phyloP scores from a whole-genome alignment of 92 coral and sea anemone species.

The Porites rus region DNA sequence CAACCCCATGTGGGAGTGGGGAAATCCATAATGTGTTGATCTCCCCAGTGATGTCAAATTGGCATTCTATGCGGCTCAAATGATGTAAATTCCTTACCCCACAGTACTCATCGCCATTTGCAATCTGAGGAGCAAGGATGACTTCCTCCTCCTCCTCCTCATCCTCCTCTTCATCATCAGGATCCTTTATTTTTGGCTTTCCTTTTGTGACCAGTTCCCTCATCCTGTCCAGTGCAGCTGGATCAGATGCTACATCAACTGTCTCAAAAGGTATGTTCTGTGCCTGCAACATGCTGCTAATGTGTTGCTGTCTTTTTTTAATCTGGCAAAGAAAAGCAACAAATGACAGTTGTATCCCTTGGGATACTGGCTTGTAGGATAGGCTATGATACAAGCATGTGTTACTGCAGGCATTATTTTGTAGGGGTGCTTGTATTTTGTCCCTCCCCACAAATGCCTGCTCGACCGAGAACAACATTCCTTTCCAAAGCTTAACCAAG shows the following conservation, averaged over 20 bases:
- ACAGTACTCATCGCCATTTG: conserved; percentile 86
- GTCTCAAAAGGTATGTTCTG: conserved; percentile 55
- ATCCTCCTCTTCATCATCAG: neutral
- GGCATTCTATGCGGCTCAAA: neutral
- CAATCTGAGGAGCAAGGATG: conserved; percentile 89
- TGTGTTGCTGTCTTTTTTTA: conserved; percentile 82
- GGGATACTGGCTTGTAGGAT: no score
- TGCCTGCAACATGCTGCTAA: conserved; percentile 61
- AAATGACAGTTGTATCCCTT: neutral
- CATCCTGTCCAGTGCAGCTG: conserved; percentile 77
- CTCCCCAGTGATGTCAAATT: no score
- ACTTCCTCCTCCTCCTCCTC: conserved; percentile 35
- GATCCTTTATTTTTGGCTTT: neutral
- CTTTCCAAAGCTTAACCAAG: no score
- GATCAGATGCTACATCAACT: conserved; percentile 76
- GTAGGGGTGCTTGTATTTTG: no score
- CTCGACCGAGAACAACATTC: no score
- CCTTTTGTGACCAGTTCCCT: conserved; percentile 56
- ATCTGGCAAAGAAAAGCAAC: conserved; percentile 41
- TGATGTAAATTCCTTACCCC: conserved; percentile 70
- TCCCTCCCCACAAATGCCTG: no score
- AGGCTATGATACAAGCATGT: no score
- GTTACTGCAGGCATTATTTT: no score
- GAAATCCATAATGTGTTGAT: no score
- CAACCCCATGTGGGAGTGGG: no score